A percentile compares a stretch with the other conserved stretches of the same genome.
Conservation (phyloP, 2,888 invertebrate genomes). For the Acanthosepion lycidas region DNA sequence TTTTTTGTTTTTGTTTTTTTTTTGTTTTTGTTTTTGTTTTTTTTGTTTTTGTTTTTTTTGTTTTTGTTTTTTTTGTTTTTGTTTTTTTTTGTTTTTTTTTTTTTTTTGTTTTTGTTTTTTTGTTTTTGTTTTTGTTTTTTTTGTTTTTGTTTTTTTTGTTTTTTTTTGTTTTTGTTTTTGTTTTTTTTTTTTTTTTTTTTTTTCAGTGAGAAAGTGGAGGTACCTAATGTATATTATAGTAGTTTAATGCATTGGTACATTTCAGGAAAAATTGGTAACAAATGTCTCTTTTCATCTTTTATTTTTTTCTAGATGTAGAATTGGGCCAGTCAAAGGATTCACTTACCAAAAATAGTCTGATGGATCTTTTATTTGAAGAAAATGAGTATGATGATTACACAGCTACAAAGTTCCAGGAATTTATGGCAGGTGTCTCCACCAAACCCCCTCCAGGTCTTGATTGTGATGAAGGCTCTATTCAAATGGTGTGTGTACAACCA, state of each 20-base stretch:
- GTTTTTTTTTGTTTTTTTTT: too few species aligned
- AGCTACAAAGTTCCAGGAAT: slow-evolving; percentile 61
- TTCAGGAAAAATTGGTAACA: too few species aligned
- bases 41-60: too few species aligned
- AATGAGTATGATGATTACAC: slow-evolving; percentile 63
- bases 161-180: too few species aligned
- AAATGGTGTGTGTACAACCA: slow-evolving; percentile 47
- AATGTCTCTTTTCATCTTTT: neutral
- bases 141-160: too few species aligned
- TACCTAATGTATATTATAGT: neutral
- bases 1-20: too few species aligned
- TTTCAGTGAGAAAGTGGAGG: too few species aligned
- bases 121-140: too few species aligned
- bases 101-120: too few species aligned
- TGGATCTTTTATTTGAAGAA: slow-evolving; percentile 68
- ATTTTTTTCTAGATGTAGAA: slow-evolving; percentile 43
- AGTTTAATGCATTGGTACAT: neutral
- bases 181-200: too few species aligned
- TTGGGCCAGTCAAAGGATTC: slow-evolving; percentile 37
- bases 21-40: too few species aligned
- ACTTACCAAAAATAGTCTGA: slow-evolving; percentile 51
- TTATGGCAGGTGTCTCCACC: slow-evolving; percentile 59
- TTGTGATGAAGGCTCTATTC: slow-evolving; percentile 46
- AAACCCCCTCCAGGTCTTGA: slow-evolving; percentile 52
- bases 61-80: too few species aligned